These are phyloP conservation scores for Garrulus glandarius DNA, from an alignment of 2,797 vertebrate genomes.

Conservation along the genomic window DNA sequence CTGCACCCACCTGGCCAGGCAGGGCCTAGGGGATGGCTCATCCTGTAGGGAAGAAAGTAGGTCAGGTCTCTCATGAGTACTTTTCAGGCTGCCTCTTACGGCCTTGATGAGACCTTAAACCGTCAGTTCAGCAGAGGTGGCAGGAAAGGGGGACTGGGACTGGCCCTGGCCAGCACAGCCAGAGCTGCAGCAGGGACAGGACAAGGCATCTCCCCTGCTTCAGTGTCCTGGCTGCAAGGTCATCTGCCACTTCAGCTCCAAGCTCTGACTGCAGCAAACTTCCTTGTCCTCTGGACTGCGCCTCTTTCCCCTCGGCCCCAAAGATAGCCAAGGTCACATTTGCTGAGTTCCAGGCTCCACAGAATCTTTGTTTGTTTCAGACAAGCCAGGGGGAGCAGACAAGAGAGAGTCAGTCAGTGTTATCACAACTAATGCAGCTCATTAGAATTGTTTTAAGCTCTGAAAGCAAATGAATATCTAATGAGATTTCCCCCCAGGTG, in stretches of 20 bases:
- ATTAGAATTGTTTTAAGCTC: constrained; percentile 73
- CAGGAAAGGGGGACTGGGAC: background rate
- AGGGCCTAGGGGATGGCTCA: background rate
- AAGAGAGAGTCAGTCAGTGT: constrained; percentile 42
- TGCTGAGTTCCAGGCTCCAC: background rate
- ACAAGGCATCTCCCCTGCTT: fast-evolving
- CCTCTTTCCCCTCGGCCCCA: background rate
- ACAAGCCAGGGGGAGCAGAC: constrained; percentile 44
- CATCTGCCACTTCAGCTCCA: background rate
- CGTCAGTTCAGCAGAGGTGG: background rate
- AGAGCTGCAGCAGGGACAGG: background rate
- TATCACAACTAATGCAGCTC: constrained; percentile 62
- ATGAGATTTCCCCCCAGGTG: constrained; percentile 74
- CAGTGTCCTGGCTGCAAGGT: background rate
- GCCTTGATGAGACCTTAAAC: background rate
- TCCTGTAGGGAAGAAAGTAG: background rate
- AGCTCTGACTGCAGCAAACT: background rate
- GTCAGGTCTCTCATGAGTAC: background rate
- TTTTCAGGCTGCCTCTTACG: background rate
- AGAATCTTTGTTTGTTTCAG: constrained; percentile 25
- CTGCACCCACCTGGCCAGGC: background rate
- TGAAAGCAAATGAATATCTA: constrained; percentile 69
- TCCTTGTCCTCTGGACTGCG: background rate
- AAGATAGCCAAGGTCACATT: constrained; percentile 47
- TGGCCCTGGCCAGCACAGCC: background rate